Evolutionary conservation across 2,113 vertebrate species (phyloP).

Genomic region (Xiphophorus maculatus): DNA sequence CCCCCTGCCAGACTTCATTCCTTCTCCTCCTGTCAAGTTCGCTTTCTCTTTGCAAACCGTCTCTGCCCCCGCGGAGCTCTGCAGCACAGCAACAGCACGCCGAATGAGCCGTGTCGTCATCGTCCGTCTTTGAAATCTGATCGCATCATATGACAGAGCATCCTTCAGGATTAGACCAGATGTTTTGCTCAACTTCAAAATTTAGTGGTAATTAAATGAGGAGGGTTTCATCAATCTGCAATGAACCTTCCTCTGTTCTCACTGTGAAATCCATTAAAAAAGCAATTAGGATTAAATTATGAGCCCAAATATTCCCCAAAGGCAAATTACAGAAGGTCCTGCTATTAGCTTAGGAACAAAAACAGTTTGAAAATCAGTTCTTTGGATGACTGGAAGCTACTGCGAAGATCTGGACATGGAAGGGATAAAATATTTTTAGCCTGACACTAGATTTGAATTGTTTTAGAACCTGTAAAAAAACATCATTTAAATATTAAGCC

Average conservation of each 20-base stretch:
- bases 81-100: conserved; percentile 29
- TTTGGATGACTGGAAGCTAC: too few species aligned
- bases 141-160: not conserved
- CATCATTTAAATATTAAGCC: too few species aligned
- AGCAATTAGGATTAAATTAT: not conserved
- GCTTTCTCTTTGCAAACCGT: conserved; percentile 5
- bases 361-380: too few species aligned
- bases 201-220: not conserved
- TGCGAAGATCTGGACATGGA: too few species aligned
- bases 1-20: not conserved
- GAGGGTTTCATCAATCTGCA: not conserved
- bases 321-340: too few species aligned
- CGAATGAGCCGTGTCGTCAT: conserved; percentile 1
- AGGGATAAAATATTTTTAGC: too few species aligned
- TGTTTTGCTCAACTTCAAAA: not conserved
- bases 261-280: not conserved
- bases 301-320: not conserved
- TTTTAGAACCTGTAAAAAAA: too few species aligned
- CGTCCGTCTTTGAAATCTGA: not conserved
- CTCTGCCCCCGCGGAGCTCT: conserved; percentile 44
- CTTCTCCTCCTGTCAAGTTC: conserved; percentile 3
- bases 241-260: not conserved
- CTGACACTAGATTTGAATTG: too few species aligned
- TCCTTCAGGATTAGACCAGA: not conserved
- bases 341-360: too few species aligned